phyloP scores from a whole-genome alignment of 1,140 invertebrate genomes.

The Lutraria rhynchaena region DNA sequence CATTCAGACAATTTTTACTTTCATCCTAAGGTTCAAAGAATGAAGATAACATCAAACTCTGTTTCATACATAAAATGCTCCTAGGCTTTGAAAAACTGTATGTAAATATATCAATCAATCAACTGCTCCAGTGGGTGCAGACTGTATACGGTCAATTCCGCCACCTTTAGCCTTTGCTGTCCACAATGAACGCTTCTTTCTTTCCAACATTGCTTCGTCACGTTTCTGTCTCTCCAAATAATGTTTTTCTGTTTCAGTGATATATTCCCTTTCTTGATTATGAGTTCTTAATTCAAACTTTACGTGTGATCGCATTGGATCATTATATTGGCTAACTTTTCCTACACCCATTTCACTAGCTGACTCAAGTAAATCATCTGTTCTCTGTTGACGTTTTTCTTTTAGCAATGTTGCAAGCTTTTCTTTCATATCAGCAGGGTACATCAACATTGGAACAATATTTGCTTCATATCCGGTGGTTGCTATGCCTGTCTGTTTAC shows the following conservation, averaged over 20 bases:
- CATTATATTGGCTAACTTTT: conserved; percentile 76
- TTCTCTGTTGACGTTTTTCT: conserved; percentile 66
- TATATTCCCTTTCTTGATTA: conserved; percentile 74
- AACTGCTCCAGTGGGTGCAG: conserved; percentile 25
- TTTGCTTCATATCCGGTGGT: conserved; percentile 65
- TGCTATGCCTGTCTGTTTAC: conserved; percentile 57
- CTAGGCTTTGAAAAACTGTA: too few relatives aligned
- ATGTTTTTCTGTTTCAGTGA: conserved; percentile 68
- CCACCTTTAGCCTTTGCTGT: conserved; percentile 70
- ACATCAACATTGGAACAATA: conserved; percentile 80
- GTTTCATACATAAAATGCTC: too few relatives aligned
- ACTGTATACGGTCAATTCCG: not conserved
- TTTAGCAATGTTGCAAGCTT: conserved; percentile 69
- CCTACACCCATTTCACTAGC: conserved; percentile 70
- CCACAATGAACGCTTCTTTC: conserved; percentile 74
- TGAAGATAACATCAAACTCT: too few relatives aligned
- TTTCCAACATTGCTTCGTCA: conserved; percentile 69
- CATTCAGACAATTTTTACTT: too few relatives aligned
- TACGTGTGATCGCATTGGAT: conserved; percentile 76
- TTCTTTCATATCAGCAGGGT: conserved; percentile 74
- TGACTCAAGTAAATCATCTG: conserved; percentile 58
- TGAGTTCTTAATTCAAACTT: conserved; percentile 79
- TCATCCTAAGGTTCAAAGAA: too few relatives aligned
- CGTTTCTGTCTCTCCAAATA: conserved; percentile 62
- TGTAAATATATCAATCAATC: not conserved